Conservation (phyloP, 2,888 invertebrate genomes). For the Drosophila atroscutellata region DNA sequence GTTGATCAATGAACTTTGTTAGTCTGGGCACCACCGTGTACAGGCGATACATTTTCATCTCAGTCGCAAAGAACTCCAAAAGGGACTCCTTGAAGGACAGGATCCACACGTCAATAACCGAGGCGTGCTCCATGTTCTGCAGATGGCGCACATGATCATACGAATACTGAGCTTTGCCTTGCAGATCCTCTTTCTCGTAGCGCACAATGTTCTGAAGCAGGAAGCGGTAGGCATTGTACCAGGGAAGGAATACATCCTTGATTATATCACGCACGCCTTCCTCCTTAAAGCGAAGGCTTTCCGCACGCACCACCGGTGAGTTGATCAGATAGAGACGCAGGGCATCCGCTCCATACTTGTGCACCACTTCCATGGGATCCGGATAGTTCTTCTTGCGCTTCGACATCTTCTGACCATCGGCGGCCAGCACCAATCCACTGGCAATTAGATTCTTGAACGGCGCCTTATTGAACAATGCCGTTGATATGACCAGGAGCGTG, state of each 20-base stretch:
- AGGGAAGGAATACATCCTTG: constrained; percentile 98
- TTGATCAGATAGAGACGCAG: constrained; percentile 97
- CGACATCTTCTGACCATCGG: constrained; percentile 99
- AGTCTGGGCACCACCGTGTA: constrained; percentile 97
- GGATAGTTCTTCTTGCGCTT: constrained; percentile 99
- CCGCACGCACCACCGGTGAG: constrained; percentile 98
- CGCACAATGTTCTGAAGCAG: constrained; percentile 96
- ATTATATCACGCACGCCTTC: constrained; percentile 98
- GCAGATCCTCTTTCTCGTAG: constrained; percentile 89
- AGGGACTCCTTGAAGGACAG: constrained; percentile 97
- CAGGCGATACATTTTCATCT: constrained; percentile 97
- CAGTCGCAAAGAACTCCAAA: constrained; percentile 93
- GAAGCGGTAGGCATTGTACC: constrained; percentile 97
- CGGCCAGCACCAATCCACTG: constrained; percentile 97
- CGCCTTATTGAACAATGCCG: constrained; percentile 96
- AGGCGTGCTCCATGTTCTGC: constrained; percentile 75
- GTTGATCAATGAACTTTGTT: constrained; percentile 97
- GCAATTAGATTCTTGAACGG: constrained; percentile 99
- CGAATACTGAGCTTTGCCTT: constrained; percentile 85
- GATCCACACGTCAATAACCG: constrained; percentile 98
- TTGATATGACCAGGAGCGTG: constrained; percentile 98
- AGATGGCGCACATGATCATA: constrained; percentile 86
- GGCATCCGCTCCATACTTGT: constrained; percentile 98
- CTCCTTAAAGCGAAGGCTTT: constrained; percentile 98
- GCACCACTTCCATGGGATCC: constrained; percentile 95